Evolutionary conservation across 2,888 invertebrate genomes (phyloP), one percentile per base, ranked within the genome.

Genomic region (Meloe dianella): DNA sequence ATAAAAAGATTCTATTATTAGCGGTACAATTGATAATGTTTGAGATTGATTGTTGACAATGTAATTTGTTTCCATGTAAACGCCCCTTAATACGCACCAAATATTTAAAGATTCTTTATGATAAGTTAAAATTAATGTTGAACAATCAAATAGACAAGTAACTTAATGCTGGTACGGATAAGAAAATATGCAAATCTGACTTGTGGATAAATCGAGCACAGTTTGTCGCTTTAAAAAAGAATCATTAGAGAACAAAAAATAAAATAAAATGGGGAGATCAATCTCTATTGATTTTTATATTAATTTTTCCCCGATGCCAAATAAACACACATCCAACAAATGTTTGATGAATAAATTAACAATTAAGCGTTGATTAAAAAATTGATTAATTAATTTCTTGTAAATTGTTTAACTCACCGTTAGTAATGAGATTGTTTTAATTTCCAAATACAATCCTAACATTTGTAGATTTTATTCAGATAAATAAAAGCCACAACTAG

Each of bases 111-210:
- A 41, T 41, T 41, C n/a, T n/a, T n/a, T 7, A 1, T 3, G 41
- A 41, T 41, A 41, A 41, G 41, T 41, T n/a, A 17, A 17, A n/a
- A 41, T 41, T 41, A 41, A 41, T 41, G 41, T 41, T n/a, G 17
- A 41, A n/a, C 41, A n/a, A 41, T 41, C n/a, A 17, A 41, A 41
- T 17, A n/a, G 41, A 41, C 41, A 41, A 41, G n/a, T 17, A n/a
- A 41, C 41, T 17, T 41, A n/a, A 41, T 41, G 41, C 17, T 41
- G 41, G 17, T 41, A 41, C 17, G 41, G 17, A n/a, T 41, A 41
- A 41, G 41, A 41, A 41, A 41, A 41, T 41, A 41, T 41, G 41
- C 41, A 41, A 41, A 41, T 41, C 5, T n/a, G 41, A 41, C 41
- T 7, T 17, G 41, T 41, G 17, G 10, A 41, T 41, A 41, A 41